Percentiles rank a stretch among this genome's conserved stretches.
These are phyloP conservation scores for Rhea pennata DNA, from an alignment of 2,113 vertebrate genomes.

Conservation along the genomic window DNA sequence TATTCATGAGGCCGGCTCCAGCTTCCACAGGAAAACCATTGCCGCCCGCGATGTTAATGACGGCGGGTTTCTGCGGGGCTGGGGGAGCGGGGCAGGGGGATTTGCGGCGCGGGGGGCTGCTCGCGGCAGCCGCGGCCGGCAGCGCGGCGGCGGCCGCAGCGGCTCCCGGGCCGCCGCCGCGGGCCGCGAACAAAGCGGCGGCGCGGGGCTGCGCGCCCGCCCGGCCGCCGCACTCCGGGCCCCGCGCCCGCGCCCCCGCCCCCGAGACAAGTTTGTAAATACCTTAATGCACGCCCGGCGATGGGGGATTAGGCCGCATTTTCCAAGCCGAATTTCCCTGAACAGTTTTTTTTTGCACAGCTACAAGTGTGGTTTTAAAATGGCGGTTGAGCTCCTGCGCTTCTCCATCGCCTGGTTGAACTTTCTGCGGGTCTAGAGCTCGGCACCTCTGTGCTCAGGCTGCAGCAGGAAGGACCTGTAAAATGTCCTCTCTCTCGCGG, in stretches of 20 bases:
- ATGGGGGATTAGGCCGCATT: conserved; percentile 42
- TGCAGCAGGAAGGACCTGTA: not conserved
- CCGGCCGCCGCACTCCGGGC: too few relatives aligned
- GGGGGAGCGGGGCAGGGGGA: conserved; percentile 44
- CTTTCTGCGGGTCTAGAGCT: not conserved
- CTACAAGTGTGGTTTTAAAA: conserved; percentile 77
- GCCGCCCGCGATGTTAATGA: conserved; percentile 84
- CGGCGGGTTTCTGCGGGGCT: conserved; percentile 71
- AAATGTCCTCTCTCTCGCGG: not conserved
- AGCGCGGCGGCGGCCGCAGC: too few relatives aligned
- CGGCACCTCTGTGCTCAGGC: conserved; percentile 21
- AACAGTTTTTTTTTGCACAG: conserved; percentile 11
- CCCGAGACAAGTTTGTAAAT: conserved; percentile 59
- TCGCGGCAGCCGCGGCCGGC: not conserved
- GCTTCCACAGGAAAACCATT: conserved; percentile 83
- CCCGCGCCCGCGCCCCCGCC: not conserved
- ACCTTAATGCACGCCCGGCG: conserved; percentile 65
- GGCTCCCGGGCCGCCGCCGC: not conserved
- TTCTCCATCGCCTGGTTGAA: conserved; percentile 12
- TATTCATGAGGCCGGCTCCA: conserved; percentile 81
- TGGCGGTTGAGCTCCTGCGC: conserved; percentile 60
- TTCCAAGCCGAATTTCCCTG: conserved; percentile 35
- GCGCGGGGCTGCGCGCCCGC: too few relatives aligned
- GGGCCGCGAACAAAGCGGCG: conserved; percentile 59
- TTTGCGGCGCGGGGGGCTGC: conserved; percentile 50